Evolutionary conservation across 2,113 vertebrate genomes (phyloP), one percentile per base, ranked within the genome.

Genomic region (Tupaia chinensis): DNA sequence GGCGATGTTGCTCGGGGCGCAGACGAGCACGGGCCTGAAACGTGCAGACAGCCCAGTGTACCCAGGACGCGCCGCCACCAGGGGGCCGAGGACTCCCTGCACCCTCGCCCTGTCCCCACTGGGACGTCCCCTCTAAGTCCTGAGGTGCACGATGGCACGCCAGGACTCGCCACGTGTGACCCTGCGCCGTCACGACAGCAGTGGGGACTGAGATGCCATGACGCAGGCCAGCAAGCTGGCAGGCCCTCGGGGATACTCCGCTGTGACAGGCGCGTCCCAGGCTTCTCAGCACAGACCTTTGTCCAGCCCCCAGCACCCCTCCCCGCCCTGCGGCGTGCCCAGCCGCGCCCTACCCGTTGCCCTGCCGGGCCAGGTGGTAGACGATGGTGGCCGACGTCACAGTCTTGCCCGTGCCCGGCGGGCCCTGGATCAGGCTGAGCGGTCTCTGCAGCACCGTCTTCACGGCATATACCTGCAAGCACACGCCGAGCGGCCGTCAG

Each of bases 351-450:
- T 98, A 99, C 99, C 99, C 99, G 0, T 99, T 99, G 98, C 99
- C 99, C 98, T 99, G 99, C 76, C 99, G 99, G 14, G 99, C 99
- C 97, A 99, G 98, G 94, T 99, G 99, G 95, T 99, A 99, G 63
- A 99, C 99, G 0, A 99, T 99, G n/a, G 99, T 99, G 94, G 99
- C 99, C 1, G 99, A 99, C 2, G 99, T 99, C 95, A 99, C 99
- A 0, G 99, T 99, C 95, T 99, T 99, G 22, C 99, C 99, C 0
- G 99, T 99, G 88, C 99, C 99, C 5, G 99, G 99, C 0, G 99
- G 99, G 19, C 99, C 99, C 98, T 99, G 99, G 97, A 99, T 99
- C 74, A 99, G 99, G 98, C 99, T 99, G 94, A 99, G 98, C 0
- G 99, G 99, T 86, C 99, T 98, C 98, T 99, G 99, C 94, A 99